A percentile compares a stretch with the other conserved stretches of the same genome.
These are phyloP conservation scores for Chlorodrepanis virens DNA, from an alignment of 2,113 vertebrate species.

Conservation along the genomic window DNA sequence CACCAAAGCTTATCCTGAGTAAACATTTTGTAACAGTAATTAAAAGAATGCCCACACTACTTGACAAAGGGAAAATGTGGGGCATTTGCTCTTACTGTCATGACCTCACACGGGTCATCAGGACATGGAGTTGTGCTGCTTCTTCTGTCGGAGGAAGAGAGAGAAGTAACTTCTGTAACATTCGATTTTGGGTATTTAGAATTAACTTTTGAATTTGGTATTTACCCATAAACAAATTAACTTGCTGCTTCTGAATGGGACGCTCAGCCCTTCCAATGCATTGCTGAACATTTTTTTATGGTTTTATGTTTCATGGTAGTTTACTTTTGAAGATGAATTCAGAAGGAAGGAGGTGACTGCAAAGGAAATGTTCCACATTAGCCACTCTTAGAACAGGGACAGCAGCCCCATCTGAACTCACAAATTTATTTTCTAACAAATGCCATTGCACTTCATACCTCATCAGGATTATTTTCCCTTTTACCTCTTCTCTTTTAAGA, in stretches of 20 bases:
- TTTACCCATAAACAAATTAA: neutral
- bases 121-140: neutral
- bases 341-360: neutral
- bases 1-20: neutral
- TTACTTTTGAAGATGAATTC: neutral
- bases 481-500: constrained; percentile 58
- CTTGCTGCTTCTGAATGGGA: neutral
- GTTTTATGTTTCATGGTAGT: neutral
- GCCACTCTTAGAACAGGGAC: neutral
- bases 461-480: neutral
- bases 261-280: neutral
- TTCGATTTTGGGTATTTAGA: neutral
- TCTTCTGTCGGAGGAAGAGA: neutral
- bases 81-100: neutral
- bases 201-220: neutral
- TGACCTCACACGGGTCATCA: neutral
- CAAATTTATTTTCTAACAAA: constrained; percentile 63
- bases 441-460: constrained; percentile 50
- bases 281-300: neutral
- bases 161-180: neutral
- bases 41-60: neutral
- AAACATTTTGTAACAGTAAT: neutral
- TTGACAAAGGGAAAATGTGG: neutral
- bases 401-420: neutral
- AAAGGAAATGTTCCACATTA: neutral